Evolutionary conservation across 2,113 vertebrate species (phyloP).

Genomic region (Hydropotes inermis): DNA sequence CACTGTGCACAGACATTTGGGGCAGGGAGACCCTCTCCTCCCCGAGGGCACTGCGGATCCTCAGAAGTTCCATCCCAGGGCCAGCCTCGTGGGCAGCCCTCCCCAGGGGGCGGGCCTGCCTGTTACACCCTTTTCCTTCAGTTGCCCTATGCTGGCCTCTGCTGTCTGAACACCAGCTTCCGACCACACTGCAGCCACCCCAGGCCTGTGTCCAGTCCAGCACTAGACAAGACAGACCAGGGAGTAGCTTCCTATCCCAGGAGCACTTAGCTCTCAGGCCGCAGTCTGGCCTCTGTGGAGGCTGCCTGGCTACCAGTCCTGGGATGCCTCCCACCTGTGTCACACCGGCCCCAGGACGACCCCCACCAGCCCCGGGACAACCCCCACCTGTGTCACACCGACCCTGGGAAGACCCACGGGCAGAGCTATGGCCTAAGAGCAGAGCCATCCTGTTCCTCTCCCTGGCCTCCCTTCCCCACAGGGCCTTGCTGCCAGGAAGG

Average conservation of each 20-base stretch:
- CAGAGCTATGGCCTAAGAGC: not conserved
- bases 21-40: not conserved
- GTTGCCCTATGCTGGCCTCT: not conserved
- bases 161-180: not conserved
- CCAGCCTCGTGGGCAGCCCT: not conserved
- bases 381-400: no score
- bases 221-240: not conserved
- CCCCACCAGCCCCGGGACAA: no score
- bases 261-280: not conserved
- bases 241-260: not conserved
- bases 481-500: conserved; percentile 90
- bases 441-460: not conserved
- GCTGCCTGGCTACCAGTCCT: not conserved
- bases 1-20: not conserved
- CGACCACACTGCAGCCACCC: accelerated
- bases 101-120: not conserved
- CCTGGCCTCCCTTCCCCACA: conserved; percentile 61
- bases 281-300: not conserved
- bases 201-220: not conserved
- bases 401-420: not conserved
- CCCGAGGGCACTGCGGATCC: not conserved
- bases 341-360: no score
- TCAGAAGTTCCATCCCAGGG: no score
- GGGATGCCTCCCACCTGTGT: not conserved
- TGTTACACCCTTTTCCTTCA: not conserved